Evolutionary conservation across 2,797 vertebrate genomes (phyloP).

Genomic region (Emydoidea blandingii): DNA sequence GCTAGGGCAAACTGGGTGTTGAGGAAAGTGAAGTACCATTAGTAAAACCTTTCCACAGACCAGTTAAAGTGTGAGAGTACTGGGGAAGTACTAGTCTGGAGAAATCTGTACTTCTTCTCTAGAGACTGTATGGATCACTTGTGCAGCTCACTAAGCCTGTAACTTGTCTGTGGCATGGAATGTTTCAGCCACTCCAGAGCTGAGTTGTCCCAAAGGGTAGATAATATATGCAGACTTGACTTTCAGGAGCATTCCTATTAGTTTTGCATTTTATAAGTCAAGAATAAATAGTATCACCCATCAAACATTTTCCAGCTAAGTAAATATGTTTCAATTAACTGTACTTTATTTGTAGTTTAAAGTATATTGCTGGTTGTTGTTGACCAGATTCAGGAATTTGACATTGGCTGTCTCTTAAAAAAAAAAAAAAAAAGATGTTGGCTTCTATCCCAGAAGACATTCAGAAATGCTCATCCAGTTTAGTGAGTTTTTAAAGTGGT

Average conservation of each 20-base stretch:
- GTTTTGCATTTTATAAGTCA: fast-evolving
- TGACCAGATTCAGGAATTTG: conserved; percentile 19
- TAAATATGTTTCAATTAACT: conserved; percentile 42
- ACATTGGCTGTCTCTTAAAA: not conserved
- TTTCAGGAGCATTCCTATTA: not conserved
- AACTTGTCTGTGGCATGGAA: not conserved
- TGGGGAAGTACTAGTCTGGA: not conserved
- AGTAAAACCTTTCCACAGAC: not conserved
- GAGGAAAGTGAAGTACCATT: not conserved
- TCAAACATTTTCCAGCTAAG: not conserved
- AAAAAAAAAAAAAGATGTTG: conserved; percentile 12
- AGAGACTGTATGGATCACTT: fast-evolving
- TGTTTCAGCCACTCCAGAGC: not conserved
- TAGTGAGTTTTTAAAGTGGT: conserved; percentile 33
- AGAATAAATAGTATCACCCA: not conserved
- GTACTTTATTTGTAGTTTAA: conserved; percentile 16
- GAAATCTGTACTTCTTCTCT: not conserved
- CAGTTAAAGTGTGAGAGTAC: fast-evolving
- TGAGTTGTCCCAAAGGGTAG: not conserved
- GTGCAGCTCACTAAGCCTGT: fast-evolving
- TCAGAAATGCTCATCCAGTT: conserved; percentile 26
- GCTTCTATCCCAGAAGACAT: conserved; percentile 48
- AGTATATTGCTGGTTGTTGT: not conserved
- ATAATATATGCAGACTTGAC: not conserved
- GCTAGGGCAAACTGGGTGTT: not conserved